phyloP scores from a whole-genome alignment of 1,140 invertebrate species.

The Drusus annulatus region DNA sequence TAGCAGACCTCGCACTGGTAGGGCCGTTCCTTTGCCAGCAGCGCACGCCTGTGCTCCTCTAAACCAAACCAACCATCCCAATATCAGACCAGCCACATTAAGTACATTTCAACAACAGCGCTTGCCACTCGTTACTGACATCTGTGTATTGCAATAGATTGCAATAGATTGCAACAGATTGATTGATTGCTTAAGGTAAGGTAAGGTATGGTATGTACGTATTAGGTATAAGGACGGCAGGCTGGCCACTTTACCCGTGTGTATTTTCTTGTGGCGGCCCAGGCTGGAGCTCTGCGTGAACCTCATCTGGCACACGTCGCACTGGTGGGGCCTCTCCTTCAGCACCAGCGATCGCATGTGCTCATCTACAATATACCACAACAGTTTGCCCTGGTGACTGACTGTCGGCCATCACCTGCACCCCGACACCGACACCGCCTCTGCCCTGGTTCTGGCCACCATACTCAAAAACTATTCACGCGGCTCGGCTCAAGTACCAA shows the following conservation, averaged over 20 bases:
- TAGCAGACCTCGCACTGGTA: slow-evolving; percentile 71
- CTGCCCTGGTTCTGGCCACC: slow-evolving; percentile 13
- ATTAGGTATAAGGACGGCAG: neutral
- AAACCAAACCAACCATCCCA: slow-evolving; percentile 59
- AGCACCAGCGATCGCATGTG: slow-evolving; percentile 71
- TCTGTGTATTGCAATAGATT: too few species aligned
- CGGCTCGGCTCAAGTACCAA: slow-evolving; percentile 27
- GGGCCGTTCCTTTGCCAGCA: slow-evolving; percentile 71
- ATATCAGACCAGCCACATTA: slow-evolving; percentile 39
- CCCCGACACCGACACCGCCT: neutral
- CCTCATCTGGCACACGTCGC: slow-evolving; percentile 81
- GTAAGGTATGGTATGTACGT: neutral
- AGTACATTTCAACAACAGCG: neutral
- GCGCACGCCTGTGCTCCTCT: slow-evolving; percentile 66
- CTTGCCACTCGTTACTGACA: too few species aligned
- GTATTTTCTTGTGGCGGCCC: slow-evolving; percentile 87
- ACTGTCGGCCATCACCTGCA: neutral
- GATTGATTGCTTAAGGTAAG: too few species aligned
- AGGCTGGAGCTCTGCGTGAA: slow-evolving; percentile 85
- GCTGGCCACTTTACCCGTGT: slow-evolving; percentile 74
- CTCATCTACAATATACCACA: slow-evolving; percentile 70
- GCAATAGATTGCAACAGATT: too few species aligned
- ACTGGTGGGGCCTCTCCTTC: slow-evolving; percentile 83
- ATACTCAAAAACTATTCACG: slow-evolving; percentile 56
- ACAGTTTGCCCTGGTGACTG: slow-evolving; percentile 34